Evolutionary conservation across 2,797 vertebrate genomes (phyloP).

Genomic region (Iguana delicatissima): DNA sequence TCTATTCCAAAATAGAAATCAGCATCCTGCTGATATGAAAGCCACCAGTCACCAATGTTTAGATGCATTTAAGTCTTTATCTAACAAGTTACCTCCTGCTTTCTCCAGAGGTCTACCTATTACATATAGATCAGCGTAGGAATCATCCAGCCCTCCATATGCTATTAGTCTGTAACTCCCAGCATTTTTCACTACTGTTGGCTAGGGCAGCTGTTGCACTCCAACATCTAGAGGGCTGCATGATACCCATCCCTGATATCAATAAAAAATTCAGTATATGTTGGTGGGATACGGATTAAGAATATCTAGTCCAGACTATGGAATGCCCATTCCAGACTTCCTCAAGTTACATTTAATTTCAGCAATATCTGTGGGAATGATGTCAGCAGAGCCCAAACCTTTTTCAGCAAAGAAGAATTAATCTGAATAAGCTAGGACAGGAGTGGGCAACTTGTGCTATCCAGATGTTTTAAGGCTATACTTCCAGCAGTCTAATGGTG

Average conservation of each 20-base stretch:
- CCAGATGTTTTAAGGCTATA: too few relatives aligned
- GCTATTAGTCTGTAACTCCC: too few relatives aligned
- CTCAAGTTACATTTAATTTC: background rate
- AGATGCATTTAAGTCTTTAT: background rate
- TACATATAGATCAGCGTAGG: background rate
- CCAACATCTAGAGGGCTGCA: too few relatives aligned
- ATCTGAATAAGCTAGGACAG: background rate
- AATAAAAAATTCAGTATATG: background rate
- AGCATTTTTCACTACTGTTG: too few relatives aligned
- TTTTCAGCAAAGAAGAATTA: background rate
- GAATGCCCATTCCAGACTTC: background rate
- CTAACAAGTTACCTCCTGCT: background rate
- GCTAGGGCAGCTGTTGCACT: too few relatives aligned
- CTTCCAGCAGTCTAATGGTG: too few relatives aligned
- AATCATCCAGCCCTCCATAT: too few relatives aligned
- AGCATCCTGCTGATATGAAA: too few relatives aligned
- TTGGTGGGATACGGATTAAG: background rate
- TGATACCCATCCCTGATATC: too few relatives aligned
- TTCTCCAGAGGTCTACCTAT: background rate
- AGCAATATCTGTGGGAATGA: background rate
- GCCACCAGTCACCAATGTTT: too few relatives aligned
- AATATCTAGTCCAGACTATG: background rate
- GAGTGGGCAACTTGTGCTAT: too few relatives aligned
- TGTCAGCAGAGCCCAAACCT: background rate
- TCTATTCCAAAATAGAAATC: too few relatives aligned